Conservation (phyloP, 1,140 invertebrate genomes). For the Bradysia coprophila region DNA sequence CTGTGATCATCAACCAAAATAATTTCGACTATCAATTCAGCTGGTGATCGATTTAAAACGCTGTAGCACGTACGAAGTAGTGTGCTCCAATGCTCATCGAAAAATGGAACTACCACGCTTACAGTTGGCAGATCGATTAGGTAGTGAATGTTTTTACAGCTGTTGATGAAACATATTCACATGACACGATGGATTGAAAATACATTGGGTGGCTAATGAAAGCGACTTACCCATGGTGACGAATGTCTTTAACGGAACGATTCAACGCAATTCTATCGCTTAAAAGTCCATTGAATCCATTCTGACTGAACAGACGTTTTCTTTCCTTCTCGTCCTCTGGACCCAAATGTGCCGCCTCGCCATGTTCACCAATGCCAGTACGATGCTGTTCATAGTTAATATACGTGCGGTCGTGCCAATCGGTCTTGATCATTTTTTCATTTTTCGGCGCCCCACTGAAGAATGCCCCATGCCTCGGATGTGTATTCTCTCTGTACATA, state of each 20-base stretch:
- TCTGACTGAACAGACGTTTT: constrained; percentile 50
- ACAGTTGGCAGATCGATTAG: constrained; percentile 56
- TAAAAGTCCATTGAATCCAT: constrained; percentile 78
- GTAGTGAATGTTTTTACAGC: constrained; percentile 59
- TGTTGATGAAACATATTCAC: constrained; percentile 15
- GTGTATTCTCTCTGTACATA: background rate
- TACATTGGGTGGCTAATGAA: no score
- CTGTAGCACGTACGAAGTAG: constrained; percentile 69
- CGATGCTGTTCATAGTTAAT: constrained; percentile 48
- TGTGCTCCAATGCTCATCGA: constrained; percentile 84
- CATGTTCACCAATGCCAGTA: constrained; percentile 56
- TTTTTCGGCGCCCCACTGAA: background rate
- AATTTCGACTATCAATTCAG: constrained; percentile 68
- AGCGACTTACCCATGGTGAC: constrained; percentile 54
- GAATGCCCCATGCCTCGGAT: constrained; percentile 1
- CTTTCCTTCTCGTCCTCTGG: constrained; percentile 35
- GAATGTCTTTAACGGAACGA: constrained; percentile 61
- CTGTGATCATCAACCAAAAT: constrained; percentile 88
- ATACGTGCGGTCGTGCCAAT: constrained; percentile 70
- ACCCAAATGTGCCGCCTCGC: constrained; percentile 37
- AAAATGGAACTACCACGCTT: constrained; percentile 83
- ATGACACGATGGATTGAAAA: background rate
- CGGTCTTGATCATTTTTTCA: constrained; percentile 31
- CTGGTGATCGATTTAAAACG: constrained; percentile 66
- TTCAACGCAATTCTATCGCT: constrained; percentile 79